Conservation (phyloP, 2,888 invertebrate species). For the Sinodicranocentrus sp. region DNA sequence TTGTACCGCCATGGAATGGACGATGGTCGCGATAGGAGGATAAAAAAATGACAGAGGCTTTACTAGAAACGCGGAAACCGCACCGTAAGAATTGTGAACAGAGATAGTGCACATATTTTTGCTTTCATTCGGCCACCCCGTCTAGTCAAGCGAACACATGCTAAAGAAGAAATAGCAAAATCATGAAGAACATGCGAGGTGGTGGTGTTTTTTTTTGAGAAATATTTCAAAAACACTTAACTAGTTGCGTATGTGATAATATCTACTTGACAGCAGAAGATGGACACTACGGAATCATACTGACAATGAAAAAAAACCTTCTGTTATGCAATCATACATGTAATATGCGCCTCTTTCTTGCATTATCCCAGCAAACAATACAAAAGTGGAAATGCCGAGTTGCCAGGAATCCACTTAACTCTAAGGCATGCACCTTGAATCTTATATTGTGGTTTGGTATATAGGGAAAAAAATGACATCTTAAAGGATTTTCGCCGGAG, state of each 20-base stretch:
- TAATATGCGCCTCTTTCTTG: conserved; percentile 41
- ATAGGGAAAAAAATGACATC: conserved; percentile 15
- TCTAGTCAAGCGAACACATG: conserved; percentile 18
- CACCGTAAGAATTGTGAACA: neutral
- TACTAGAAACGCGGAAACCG: conserved; percentile 56
- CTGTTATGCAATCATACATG: conserved; percentile 62
- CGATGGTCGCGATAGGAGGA: too few species aligned
- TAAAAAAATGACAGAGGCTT: conserved; percentile 20
- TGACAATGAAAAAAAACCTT: conserved; percentile 51
- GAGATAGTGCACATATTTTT: conserved; percentile 37
- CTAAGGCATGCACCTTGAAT: neutral
- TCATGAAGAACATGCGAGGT: conserved; percentile 1
- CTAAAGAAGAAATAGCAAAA: neutral
- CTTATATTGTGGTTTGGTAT: neutral
- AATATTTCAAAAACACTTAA: conserved; percentile 55
- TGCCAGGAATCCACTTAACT: conserved; percentile 49
- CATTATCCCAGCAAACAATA: conserved; percentile 7
- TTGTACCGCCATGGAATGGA: too few species aligned
- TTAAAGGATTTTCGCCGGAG: conserved; percentile 39
- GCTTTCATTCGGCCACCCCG: conserved; percentile 29
- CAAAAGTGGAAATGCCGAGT: conserved; percentile 43
- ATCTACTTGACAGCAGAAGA: conserved; percentile 56
- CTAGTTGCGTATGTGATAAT: conserved; percentile 51
- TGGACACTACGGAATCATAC: conserved; percentile 45
- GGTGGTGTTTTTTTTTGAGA: conserved; percentile 5